These are phyloP conservation scores for Dendroctonus ponderosae DNA, from an alignment of 1,140 invertebrate species.

Conservation along the genomic window DNA sequence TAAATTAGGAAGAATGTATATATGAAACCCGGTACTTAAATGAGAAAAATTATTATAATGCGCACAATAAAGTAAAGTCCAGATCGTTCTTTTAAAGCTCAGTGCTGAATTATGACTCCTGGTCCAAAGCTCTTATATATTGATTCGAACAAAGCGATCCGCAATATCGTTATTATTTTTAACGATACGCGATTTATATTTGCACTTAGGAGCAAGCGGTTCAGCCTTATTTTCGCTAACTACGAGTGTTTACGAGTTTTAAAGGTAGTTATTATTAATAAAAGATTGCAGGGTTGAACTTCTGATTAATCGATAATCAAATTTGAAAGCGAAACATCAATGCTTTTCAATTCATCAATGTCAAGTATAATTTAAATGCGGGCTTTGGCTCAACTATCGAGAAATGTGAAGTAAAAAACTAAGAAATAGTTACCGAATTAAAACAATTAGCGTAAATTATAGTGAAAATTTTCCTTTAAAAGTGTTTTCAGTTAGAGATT, in stretches of 20 bases:
- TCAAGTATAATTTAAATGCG: background rate
- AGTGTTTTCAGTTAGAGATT: no score
- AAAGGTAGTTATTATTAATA: conserved; percentile 23
- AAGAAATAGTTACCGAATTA: no score
- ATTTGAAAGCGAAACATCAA: no score
- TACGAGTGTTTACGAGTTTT: conserved; percentile 34
- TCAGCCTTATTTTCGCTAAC: conserved; percentile 32
- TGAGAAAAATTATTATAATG: no score
- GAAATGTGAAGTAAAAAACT: no score
- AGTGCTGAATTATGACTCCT: conserved; percentile 13
- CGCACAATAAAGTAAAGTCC: background rate
- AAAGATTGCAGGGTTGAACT: conserved; percentile 8
- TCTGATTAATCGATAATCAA: background rate
- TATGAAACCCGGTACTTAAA: no score
- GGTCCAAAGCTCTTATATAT: conserved; percentile 24
- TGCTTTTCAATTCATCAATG: background rate
- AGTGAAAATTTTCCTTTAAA: no score
- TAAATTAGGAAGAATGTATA: no score
- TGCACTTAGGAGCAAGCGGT: conserved; percentile 27
- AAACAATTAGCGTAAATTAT: no score
- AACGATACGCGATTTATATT: conserved; percentile 38
- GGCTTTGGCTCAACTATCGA: no score
- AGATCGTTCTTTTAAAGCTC: conserved; percentile 22
- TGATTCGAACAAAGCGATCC: conserved; percentile 35
- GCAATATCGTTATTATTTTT: conserved; percentile 37